Evolutionary conservation across 1,140 invertebrate genomes (phyloP).

Genomic region (Pinna nobilis): DNA sequence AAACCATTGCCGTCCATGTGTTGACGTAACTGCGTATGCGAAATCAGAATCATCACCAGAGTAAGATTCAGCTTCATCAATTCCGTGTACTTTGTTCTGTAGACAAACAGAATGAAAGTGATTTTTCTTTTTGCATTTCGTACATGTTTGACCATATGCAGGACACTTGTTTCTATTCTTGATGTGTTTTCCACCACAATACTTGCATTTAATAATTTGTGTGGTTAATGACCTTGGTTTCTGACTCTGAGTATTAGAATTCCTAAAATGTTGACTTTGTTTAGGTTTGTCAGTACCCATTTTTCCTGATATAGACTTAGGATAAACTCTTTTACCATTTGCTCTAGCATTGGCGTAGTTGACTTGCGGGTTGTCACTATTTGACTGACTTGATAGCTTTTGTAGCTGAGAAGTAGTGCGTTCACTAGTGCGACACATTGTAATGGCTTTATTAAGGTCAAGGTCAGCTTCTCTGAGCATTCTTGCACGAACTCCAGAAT

Average conservation of each 20-base stretch:
- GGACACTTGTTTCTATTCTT: not conserved
- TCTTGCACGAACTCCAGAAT: not conserved
- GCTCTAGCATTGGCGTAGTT: not conserved
- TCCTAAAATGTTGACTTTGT: no score
- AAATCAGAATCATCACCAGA: no score
- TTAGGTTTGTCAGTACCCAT: no score
- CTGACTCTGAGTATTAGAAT: no score
- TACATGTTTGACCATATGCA: not conserved
- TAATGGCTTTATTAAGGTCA: not conserved
- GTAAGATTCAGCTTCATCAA: no score
- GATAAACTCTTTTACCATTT: not conserved
- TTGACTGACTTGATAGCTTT: not conserved
- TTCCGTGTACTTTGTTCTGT: no score
- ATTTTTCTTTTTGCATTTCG: no score
- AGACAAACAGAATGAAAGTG: no score
- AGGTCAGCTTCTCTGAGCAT: not conserved
- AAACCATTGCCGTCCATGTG: conserved; percentile 22
- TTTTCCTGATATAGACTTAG: no score
- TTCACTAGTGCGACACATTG: not conserved
- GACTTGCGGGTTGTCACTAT: not conserved
- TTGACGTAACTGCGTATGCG: not conserved
- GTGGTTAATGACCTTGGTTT: no score
- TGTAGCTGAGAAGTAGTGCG: not conserved
- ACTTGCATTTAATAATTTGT: no score
- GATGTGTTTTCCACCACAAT: not conserved